These are phyloP conservation scores for Hetaerina americana DNA, from an alignment of 1,140 invertebrate genomes.

Conservation along the genomic window DNA sequence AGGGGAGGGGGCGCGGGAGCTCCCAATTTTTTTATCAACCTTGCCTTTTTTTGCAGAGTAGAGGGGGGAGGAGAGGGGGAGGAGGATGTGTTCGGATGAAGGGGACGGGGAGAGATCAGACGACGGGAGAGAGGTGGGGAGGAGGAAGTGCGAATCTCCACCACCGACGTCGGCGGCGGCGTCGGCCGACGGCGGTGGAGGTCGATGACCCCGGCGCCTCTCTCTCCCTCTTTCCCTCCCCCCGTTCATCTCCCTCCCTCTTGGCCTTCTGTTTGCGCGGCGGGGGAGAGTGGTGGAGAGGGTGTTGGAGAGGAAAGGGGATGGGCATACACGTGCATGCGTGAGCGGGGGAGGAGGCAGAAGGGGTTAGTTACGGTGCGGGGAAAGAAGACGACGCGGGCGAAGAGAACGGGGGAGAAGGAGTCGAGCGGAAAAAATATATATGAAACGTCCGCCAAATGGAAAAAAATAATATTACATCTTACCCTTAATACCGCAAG, in stretches of 20 bases:
- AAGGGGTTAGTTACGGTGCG: too few species aligned
- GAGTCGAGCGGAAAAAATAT: too few species aligned
- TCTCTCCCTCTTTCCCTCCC: conserved; percentile 13
- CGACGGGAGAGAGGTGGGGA: background rate
- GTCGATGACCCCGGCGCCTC: conserved; percentile 25
- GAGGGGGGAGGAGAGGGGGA: background rate
- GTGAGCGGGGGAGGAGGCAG: too few species aligned
- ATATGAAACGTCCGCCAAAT: too few species aligned
- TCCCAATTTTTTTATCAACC: too few species aligned
- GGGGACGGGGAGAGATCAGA: background rate
- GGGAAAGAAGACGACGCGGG: too few species aligned
- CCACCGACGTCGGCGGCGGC: conserved; percentile 18
- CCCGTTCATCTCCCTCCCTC: conserved; percentile 10
- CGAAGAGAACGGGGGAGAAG: too few species aligned
- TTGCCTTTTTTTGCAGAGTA: too few species aligned
- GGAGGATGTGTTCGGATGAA: background rate
- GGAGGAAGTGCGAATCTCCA: background rate
- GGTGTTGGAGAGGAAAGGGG: background rate
- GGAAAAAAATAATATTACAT: too few species aligned
- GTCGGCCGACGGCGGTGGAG: conserved; percentile 15
- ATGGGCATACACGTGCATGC: background rate
- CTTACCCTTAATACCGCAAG: too few species aligned
- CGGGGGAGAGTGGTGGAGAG: background rate
- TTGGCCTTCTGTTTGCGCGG: background rate
- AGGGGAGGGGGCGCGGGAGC: background rate